A percentile compares a stretch with the other conserved stretches of the same genome.
Evolutionary conservation across 2,888 invertebrate species (phyloP).

Genomic region (Apamea epomidion): DNA sequence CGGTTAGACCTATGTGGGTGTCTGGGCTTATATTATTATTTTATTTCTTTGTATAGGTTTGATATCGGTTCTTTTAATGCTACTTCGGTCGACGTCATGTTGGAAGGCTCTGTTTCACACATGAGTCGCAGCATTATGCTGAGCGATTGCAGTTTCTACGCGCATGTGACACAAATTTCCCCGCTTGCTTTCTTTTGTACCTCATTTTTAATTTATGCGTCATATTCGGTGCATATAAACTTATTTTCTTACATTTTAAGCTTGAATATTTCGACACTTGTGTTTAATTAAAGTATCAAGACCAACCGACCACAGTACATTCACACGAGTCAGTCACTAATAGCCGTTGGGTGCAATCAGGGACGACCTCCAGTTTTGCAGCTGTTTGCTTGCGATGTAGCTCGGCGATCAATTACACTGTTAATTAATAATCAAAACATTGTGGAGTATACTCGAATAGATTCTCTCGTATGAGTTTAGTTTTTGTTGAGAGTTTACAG

Average conservation of each 20-base stretch:
- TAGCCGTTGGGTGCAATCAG: conserved; percentile 86
- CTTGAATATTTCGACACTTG: background rate
- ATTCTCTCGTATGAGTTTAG: background rate
- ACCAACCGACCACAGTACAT: conserved; percentile 52
- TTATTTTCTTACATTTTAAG: background rate
- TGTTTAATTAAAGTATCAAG: conserved; percentile 65
- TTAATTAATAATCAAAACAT: conserved; percentile 65
- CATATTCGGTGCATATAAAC: background rate
- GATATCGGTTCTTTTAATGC: background rate
- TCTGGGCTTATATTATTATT: background rate
- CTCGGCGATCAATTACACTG: conserved; percentile 70
- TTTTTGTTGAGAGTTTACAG: background rate
- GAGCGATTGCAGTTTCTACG: background rate
- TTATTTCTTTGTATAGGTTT: background rate
- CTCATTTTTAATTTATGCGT: background rate
- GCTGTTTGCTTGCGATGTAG: conserved; percentile 71
- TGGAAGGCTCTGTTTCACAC: background rate
- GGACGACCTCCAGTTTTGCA: conserved; percentile 71
- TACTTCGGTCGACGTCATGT: background rate
- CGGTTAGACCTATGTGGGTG: too few relatives aligned
- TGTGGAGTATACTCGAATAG: conserved; percentile 4
- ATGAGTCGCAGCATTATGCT: background rate
- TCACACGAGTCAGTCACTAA: conserved; percentile 81
- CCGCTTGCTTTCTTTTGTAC: background rate
- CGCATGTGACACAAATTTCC: background rate